phyloP scores from a whole-genome alignment of 2,888 invertebrate species.

The Lasioglossum malachurum region DNA sequence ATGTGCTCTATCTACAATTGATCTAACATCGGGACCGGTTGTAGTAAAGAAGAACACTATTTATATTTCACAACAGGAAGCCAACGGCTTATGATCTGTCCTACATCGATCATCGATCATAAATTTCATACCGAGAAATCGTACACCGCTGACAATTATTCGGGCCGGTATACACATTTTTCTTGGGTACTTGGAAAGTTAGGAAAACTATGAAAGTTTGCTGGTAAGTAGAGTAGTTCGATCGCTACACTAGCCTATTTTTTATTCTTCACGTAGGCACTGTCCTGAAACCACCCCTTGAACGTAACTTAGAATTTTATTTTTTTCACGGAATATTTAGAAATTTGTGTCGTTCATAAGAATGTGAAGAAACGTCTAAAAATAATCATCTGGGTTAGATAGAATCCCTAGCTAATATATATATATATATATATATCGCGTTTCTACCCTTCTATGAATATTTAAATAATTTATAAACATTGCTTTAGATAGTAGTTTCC shows the following conservation, averaged over 20 bases:
- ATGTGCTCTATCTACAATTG: not conserved
- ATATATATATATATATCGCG: not conserved
- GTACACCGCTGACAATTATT: not conserved
- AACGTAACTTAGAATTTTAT: not conserved
- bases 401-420: not conserved
- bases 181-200: not conserved
- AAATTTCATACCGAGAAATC: not conserved
- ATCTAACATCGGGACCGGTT: not conserved
- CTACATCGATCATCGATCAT: not conserved
- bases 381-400: not conserved
- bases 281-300: not conserved
- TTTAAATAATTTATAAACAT: not conserved
- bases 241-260: not conserved
- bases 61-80: not conserved
- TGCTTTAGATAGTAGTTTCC: not conserved
- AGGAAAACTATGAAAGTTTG: not conserved
- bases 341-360: not conserved
- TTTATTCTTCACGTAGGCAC: not conserved
- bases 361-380: not conserved
- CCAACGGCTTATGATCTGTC: not conserved
- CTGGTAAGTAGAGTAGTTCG: not conserved
- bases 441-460: not conserved
- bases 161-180: not conserved
- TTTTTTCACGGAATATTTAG: not conserved
- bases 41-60: not conserved